Evolutionary conservation across 2,797 vertebrate species (phyloP), one percentile per base, ranked within the genome.

Genomic region (Artibeus lituratus): DNA sequence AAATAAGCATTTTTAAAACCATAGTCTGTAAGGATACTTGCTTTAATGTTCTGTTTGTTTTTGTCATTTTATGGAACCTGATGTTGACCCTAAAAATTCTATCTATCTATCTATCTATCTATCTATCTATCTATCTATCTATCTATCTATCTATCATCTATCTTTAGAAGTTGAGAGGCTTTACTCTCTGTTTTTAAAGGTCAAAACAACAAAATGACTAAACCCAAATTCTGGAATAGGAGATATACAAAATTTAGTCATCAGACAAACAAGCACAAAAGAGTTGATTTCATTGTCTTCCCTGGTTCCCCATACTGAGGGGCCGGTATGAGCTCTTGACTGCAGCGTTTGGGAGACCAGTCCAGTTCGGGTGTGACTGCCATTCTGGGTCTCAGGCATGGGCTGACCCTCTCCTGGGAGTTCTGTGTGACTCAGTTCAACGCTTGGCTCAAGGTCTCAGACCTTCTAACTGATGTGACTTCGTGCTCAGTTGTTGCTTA

Each of bases 101-200:
- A n/a, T n/a, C n/a, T n/a, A n/a, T 92, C n/a, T n/a, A n/a, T n/a
- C n/a, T n/a, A n/a, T n/a, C n/a, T n/a, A n/a, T n/a, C n/a, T n/a
- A n/a, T n/a, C n/a, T n/a, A n/a, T n/a, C n/a, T n/a, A n/a, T n/a
- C n/a, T n/a, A n/a, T n/a, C n/a, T n/a, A n/a, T n/a, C n/a, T n/a
- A n/a, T n/a, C n/a, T n/a, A n/a, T n/a, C n/a, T n/a, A n/a, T n/a
- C n/a, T n/a, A n/a, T n/a, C n/a, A n/a, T n/a, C n/a, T n/a, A n/a
- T n/a, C n/a, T n/a, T n/a, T n/a, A n/a, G n/a, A n/a, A n/a, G n/a
- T n/a, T n/a, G 19, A 62, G 72, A 84, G 37, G 1, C 26, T 72
- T 92, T 57, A 26, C 42, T 96, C 57, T 76, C 47, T 82, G 5
- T 82, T 87, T 85, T 32, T 24, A 51, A 93, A 85, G 35, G 32